Base-by-base conservation (phyloP, 2,797 vertebrate species). In the Macrochelys suwanniensis region DNA sequence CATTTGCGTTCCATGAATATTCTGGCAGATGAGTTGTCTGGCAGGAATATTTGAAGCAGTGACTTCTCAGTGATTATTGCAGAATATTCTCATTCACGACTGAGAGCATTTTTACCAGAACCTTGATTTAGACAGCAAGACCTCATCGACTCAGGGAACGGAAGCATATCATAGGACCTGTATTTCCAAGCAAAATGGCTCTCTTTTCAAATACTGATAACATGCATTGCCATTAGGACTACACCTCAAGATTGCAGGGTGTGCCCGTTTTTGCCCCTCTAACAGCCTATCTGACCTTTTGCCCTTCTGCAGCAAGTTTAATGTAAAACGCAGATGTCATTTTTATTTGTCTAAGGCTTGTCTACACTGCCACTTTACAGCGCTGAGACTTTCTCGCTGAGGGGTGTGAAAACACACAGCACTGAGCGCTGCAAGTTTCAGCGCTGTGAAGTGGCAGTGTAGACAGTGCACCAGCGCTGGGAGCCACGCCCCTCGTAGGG, bases 161-260 rank as follows among this genome's bases (percentile, higher is more conserved):
- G 0, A 0, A 90, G 53, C 0, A 11, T 86, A 57, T 21, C 89
- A 49, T 89, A 15, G 2, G 47, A 2, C 82, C 88, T 11, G 0
- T 54, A 77, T 88, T 95, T 93, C 85, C 45, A 91, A 78, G 87
- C 59, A 92, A 82, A 95, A 94, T 16, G 51, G 80, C 91, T 83
- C 91, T 84, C 77, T 94, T 95, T 95, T 88, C 84, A 83, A 79
- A 19, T 82, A 33, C 21, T 84, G 85, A 65, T 90, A 91, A 77
- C 82, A 0, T 0, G 78, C 84, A 87, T n/a, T 23, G n/a, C 10
- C 19, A 68, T 21, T 1, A n/a, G n/a, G 65, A 17, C n/a, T 37
- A 68, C 17, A n/a, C 33, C 5, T 68, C 65, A 71, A 37, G n/a
- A 71, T 3, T 11, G 65, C 65, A 19, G 17, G 6, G n/a, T n/a